phyloP scores from a whole-genome alignment of 2,113 vertebrate species.

The Cyphomyrus plagiostoma region DNA sequence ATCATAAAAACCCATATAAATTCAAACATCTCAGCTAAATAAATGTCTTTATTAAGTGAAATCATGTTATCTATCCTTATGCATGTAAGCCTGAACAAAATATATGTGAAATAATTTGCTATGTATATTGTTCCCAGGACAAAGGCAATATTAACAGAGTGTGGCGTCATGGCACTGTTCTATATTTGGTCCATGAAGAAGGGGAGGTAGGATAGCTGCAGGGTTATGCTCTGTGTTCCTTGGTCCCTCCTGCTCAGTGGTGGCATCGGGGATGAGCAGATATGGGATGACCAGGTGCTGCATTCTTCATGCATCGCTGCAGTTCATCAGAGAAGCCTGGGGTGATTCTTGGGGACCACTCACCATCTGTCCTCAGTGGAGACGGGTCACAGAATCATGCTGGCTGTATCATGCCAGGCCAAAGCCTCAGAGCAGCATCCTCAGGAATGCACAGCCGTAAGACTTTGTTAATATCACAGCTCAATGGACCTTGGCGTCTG shows the following conservation, averaged over 20 bases:
- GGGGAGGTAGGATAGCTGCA: not conserved
- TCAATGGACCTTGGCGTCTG: not conserved
- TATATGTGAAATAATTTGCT: not conserved
- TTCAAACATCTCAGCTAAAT: not conserved
- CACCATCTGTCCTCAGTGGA: conserved; percentile 14
- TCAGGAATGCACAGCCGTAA: not conserved
- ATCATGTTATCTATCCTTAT: not conserved
- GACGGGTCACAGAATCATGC: not conserved
- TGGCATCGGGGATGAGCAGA: not conserved
- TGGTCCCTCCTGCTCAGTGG: not conserved
- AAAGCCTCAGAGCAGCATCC: not conserved
- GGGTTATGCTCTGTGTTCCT: not conserved
- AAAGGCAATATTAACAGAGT: not conserved
- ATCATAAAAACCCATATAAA: not conserved
- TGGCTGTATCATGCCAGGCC: not conserved
- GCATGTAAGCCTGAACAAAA: not conserved
- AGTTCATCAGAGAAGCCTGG: not conserved
- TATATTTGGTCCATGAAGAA: not conserved
- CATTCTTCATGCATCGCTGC: conserved; percentile 2
- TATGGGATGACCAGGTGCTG: conserved; percentile 14
- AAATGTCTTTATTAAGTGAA: not conserved
- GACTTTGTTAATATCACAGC: not conserved
- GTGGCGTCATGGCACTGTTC: not conserved
- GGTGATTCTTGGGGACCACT: not conserved
- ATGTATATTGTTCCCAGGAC: not conserved